A percentile compares a stretch with the other conserved stretches of the same genome.
phyloP scores from a whole-genome alignment of 2,797 vertebrate genomes.

The Champsocephalus esox region DNA sequence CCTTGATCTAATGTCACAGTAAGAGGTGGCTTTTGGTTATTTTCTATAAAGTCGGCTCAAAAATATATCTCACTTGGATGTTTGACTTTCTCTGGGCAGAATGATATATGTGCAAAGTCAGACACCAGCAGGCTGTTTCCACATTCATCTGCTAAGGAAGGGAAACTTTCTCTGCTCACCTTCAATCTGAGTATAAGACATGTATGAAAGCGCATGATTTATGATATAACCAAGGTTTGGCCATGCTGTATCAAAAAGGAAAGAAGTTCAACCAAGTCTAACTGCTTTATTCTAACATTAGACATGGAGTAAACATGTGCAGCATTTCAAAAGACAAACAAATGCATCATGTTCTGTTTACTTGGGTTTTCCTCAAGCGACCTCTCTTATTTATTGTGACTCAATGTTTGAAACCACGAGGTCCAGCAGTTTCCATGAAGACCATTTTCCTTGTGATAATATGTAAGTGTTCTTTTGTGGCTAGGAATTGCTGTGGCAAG shows the following conservation, averaged over 20 bases:
- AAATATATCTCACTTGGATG: neutral
- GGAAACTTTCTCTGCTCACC: neutral
- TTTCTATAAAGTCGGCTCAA: conserved; percentile 5
- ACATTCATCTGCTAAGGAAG: neutral
- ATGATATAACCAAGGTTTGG: neutral
- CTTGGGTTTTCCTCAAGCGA: conserved; percentile 16
- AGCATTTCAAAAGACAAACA: conserved; percentile 6
- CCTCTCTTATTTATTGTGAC: conserved; percentile 16
- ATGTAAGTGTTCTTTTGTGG: conserved; percentile 26
- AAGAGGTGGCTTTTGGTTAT: conserved; percentile 12
- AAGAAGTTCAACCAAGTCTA: neutral
- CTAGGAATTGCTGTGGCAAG: conserved; percentile 26
- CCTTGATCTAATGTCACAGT: conserved; percentile 10
- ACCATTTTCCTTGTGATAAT: conserved; percentile 8
- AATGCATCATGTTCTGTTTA: conserved; percentile 13
- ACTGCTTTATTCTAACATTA: neutral
- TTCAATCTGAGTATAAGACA: neutral
- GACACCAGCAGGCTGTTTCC: neutral
- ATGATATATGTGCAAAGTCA: neutral
- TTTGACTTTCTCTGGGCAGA: conserved; percentile 24
- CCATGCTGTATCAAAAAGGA: neutral
- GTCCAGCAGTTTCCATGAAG: conserved; percentile 6
- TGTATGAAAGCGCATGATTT: neutral
- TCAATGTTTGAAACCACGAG: conserved; percentile 11
- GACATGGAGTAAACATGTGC: neutral